Evolutionary conservation across 2,888 invertebrate species (phyloP).

Genomic region (Mesochorus sp.): DNA sequence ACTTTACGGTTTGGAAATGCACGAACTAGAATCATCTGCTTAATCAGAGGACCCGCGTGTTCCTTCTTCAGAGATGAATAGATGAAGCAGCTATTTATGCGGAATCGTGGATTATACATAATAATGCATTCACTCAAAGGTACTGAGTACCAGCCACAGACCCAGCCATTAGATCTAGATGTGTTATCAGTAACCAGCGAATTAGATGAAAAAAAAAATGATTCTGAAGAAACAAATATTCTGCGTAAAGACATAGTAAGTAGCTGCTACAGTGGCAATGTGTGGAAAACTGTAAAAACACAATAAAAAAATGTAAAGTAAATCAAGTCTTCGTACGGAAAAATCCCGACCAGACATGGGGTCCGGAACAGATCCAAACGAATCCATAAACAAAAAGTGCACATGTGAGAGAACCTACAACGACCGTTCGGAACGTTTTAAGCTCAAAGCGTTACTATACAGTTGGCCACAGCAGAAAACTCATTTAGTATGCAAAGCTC

Average conservation of each 20-base stretch:
- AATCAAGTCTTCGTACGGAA: not conserved
- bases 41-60: constrained; percentile 9
- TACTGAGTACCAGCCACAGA: too few relatives aligned
- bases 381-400: not conserved
- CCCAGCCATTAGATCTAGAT: too few relatives aligned
- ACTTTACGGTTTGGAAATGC: constrained; percentile 14
- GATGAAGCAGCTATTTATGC: too few relatives aligned
- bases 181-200: too few relatives aligned
- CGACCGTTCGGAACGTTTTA: constrained; percentile 35
- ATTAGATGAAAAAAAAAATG: too few relatives aligned
- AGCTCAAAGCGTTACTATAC: constrained; percentile 45
- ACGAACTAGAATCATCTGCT: constrained; percentile 28
- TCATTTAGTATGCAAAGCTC: constrained; percentile 52
- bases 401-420: not conserved
- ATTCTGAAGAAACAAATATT: too few relatives aligned
- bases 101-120: too few relatives aligned
- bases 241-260: too few relatives aligned
- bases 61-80: not conserved
- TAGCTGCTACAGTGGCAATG: too few relatives aligned
- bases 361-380: not conserved
- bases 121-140: too few relatives aligned
- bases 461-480: constrained; percentile 30
- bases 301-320: not conserved
- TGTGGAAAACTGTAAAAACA: too few relatives aligned
- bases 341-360: not conserved